Percentiles rank a stretch among this genome's conserved stretches.
Conservation (phyloP, 2,888 invertebrate species). For the Leptinotarsa tumamoca region DNA sequence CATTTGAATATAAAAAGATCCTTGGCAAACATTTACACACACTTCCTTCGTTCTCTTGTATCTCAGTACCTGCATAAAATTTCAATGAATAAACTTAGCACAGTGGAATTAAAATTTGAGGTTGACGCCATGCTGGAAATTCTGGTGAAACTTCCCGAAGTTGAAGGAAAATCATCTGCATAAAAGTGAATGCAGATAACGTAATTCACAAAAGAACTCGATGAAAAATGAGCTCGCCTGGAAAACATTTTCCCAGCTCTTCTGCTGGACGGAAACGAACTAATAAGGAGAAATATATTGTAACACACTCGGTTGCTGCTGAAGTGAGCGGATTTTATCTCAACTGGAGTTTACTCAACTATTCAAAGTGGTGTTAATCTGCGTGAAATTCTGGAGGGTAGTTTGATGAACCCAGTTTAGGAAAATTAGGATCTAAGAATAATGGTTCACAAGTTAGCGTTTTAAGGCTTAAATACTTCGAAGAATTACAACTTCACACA, state of each 20-base stretch:
- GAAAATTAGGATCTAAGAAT: neutral
- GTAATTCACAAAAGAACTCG: conserved; percentile 18
- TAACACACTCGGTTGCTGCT: conserved; percentile 8
- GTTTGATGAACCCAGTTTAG: conserved; percentile 5
- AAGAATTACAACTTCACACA: neutral
- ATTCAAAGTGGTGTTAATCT: conserved; percentile 12
- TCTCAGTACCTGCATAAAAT: conserved; percentile 17
- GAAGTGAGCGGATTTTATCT: conserved; percentile 5
- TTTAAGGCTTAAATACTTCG: neutral
- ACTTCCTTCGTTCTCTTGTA: neutral
- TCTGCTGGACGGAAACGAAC: conserved; percentile 3
- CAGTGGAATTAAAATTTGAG: conserved; percentile 16
- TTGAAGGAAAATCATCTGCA: conserved; percentile 20
- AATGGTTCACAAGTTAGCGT: neutral
- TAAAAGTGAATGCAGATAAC: conserved; percentile 20
- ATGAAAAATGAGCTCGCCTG: conserved; percentile 13
- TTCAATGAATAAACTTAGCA: conserved; percentile 12
- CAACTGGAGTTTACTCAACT: conserved; percentile 12
- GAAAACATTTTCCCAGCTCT: conserved; percentile 12
- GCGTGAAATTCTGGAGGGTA: conserved; percentile 7
- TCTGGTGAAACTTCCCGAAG: conserved; percentile 8
- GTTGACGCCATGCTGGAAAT: conserved; percentile 18
- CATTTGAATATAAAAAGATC: neutral
- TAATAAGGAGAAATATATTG: conserved; percentile 15
- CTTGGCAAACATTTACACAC: conserved; percentile 10